Percentiles rank a stretch among this genome's conserved stretches.
phyloP scores from a whole-genome alignment of 2,113 vertebrate species.

The Rhabdomys dilectus region DNA sequence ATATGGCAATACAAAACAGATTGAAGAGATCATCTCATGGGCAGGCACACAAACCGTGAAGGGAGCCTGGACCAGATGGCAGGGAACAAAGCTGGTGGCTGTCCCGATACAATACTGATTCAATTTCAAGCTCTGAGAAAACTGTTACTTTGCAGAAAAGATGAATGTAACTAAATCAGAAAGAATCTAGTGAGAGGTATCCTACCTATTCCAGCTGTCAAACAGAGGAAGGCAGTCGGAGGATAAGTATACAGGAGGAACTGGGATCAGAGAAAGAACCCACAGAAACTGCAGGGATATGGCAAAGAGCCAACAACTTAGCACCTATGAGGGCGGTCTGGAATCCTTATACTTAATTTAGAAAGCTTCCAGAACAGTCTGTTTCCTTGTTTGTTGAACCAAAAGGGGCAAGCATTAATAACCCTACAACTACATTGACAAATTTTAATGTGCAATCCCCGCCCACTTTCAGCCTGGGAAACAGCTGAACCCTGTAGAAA shows the following conservation, averaged over 20 bases:
- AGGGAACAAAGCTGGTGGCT: conserved; percentile 26
- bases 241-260: background rate
- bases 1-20: background rate
- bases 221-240: background rate
- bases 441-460: conserved; percentile 20
- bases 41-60: background rate
- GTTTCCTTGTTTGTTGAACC: conserved; percentile 52
- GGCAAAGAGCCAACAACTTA: background rate
- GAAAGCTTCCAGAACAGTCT: conserved; percentile 34
- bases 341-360: background rate
- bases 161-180: conserved; percentile 10
- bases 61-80: background rate
- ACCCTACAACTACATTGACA: conserved; percentile 34
- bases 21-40: background rate
- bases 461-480: conserved; percentile 51
- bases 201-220: background rate
- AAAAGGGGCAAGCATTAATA: conserved; percentile 45
- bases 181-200: background rate
- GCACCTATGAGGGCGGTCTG: background rate
- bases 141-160: conserved; percentile 21
- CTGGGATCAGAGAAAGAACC: background rate
- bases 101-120: background rate
- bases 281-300: background rate
- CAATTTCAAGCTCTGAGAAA: conserved; percentile 36
- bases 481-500: conserved; percentile 51